Evolutionary conservation across 2,888 invertebrate species (phyloP).

Genomic region (Scelioninae gen. 2): DNA sequence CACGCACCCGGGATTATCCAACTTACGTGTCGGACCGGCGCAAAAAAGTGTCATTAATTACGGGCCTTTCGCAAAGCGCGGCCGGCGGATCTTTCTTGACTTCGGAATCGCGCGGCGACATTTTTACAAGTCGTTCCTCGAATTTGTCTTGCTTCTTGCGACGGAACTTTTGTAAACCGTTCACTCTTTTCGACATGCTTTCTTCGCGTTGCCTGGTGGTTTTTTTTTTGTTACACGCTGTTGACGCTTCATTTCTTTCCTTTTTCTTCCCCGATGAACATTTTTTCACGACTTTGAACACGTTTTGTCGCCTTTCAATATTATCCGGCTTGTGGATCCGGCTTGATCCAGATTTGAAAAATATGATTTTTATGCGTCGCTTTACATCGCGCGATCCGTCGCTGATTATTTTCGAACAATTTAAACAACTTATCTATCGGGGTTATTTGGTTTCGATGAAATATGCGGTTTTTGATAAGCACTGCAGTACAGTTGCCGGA

Average conservation of each 20-base stretch:
- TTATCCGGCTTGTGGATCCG: no score
- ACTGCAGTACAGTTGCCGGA: constrained; percentile 1
- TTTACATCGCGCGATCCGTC: constrained; percentile 40
- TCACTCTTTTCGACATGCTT: background rate
- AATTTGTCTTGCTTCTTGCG: background rate
- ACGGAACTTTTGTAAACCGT: background rate
- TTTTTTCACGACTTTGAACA: no score
- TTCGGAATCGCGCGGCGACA: constrained; percentile 14
- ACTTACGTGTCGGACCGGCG: constrained; percentile 30
- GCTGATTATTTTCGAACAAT: constrained; percentile 42
- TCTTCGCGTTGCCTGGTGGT: no score
- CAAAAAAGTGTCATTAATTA: constrained; percentile 47
- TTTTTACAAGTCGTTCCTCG: constrained; percentile 17
- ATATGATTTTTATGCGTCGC: constrained; percentile 31
- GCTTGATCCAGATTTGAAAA: constrained; percentile 21
- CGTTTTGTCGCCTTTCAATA: no score
- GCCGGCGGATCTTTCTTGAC: constrained; percentile 11
- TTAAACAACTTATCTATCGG: constrained; percentile 52
- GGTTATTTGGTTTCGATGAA: constrained; percentile 40
- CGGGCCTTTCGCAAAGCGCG: constrained; percentile 32
- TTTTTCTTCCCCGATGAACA: no score
- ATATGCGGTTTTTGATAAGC: constrained; percentile 38
- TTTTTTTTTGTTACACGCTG: no score
- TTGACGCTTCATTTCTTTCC: no score
- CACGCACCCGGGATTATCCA: constrained; percentile 50